A percentile compares a stretch with the other conserved stretches of the same genome.
phyloP scores from a whole-genome alignment of 2,797 vertebrate genomes.

The Clarias laeviceps region DNA sequence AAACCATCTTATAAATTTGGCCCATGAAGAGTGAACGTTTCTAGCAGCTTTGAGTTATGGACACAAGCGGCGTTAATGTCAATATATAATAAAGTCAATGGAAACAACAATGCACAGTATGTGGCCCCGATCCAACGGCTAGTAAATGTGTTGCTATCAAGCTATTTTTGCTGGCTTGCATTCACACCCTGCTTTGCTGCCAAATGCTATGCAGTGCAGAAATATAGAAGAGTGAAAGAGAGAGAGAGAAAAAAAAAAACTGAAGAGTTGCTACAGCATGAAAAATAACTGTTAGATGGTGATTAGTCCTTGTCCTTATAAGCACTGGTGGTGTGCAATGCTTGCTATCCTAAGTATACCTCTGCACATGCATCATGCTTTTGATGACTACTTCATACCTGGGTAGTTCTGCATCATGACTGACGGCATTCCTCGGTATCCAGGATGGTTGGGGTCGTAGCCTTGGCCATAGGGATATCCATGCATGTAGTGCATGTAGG shows the following conservation, averaged over 20 bases:
- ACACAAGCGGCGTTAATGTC: constrained; percentile 16
- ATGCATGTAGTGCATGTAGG: constrained; percentile 96
- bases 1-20: constrained; percentile 5
- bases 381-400: constrained; percentile 70
- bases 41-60: not conserved
- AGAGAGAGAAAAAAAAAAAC: not conserved
- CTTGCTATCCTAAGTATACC: not conserved
- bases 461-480: constrained; percentile 92
- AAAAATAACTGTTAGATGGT: constrained; percentile 27
- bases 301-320: constrained; percentile 17
- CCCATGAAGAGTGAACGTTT: not conserved
- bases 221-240: not conserved
- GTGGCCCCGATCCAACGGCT: constrained; percentile 27
- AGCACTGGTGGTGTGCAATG: constrained; percentile 13
- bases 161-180: constrained; percentile 38
- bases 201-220: constrained; percentile 26
- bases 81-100: constrained; percentile 15
- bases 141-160: constrained; percentile 41
- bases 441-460: constrained; percentile 90
- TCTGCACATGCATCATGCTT: too few species aligned
- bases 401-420: constrained; percentile 99
- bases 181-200: constrained; percentile 29
- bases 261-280: constrained; percentile 16
- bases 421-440: constrained; percentile 90
- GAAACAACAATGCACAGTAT: constrained; percentile 31